Conservation (phyloP, 1,140 invertebrate genomes). For the Paracyclopina nana region DNA sequence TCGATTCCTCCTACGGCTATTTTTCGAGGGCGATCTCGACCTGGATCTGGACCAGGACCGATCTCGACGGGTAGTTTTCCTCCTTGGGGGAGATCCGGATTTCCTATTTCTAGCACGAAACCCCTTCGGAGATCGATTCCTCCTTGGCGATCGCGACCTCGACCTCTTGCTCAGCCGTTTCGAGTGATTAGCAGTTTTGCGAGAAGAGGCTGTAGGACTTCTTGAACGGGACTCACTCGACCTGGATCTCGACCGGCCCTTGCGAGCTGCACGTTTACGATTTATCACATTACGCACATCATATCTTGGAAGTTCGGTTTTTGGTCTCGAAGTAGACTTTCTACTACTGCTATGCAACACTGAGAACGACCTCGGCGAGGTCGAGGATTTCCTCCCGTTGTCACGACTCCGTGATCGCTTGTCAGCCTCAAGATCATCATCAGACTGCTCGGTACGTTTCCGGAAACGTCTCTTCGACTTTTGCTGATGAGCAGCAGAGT, state of each 20-base stretch:
- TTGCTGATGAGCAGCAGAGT: too few species aligned
- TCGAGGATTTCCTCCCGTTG: too few species aligned
- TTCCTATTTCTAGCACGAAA: neutral
- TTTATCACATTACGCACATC: slow-evolving; percentile 13
- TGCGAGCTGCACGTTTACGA: neutral
- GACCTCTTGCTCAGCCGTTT: neutral
- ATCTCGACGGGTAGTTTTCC: neutral
- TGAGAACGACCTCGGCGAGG: too few species aligned
- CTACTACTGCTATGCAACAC: too few species aligned
- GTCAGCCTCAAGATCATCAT: too few species aligned
- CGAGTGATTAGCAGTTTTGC: neutral
- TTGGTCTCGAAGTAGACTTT: too few species aligned
- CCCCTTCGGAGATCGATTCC: too few species aligned
- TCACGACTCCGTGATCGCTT: too few species aligned
- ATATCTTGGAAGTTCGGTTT: slow-evolving; percentile 5
- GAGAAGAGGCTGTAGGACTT: neutral
- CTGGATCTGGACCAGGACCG: neutral
- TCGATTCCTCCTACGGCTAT: neutral
- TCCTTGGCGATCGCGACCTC: neutral
- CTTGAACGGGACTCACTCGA: too few species aligned
- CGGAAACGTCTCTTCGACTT: too few species aligned
- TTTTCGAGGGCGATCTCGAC: neutral
- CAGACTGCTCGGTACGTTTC: too few species aligned
- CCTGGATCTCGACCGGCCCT: too few species aligned
- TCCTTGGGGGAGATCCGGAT: neutral